Conservation (phyloP, 1,140 invertebrate genomes). For the Mactra quadrangularis region DNA sequence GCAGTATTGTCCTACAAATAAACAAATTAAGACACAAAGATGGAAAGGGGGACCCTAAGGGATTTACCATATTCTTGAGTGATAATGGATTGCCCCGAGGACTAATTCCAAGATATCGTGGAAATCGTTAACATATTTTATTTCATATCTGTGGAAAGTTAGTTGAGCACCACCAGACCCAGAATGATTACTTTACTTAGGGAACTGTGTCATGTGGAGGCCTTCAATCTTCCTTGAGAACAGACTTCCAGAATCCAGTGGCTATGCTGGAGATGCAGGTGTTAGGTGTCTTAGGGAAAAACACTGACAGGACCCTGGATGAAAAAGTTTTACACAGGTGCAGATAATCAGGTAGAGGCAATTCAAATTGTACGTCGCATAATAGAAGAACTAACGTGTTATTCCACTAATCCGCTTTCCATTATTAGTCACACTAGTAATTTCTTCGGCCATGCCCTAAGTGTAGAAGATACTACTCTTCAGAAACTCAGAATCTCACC, state of each 20-base stretch:
- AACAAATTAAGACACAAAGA: slow-evolving; percentile 63
- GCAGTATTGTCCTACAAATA: slow-evolving; percentile 40
- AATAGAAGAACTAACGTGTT: not conserved
- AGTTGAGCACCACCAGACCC: not conserved
- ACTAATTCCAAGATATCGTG: not conserved
- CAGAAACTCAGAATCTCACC: not conserved
- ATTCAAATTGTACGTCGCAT: not conserved
- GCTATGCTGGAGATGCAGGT: not conserved
- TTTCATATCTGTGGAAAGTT: slow-evolving; percentile 9
- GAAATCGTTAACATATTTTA: not conserved
- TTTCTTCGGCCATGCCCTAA: not conserved
- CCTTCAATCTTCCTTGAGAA: not conserved
- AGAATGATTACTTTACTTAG: not conserved
- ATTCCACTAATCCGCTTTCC: not conserved
- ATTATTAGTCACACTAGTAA: not conserved
- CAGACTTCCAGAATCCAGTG: not conserved
- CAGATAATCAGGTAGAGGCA: not conserved
- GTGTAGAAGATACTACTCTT: not conserved
- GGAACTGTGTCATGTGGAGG: slow-evolving; percentile 12
- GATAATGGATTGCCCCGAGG: slow-evolving; percentile 14
- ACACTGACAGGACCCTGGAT: not conserved
- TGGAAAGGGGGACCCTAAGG: slow-evolving; percentile 60
- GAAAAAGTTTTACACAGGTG: not conserved
- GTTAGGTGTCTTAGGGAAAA: not conserved
- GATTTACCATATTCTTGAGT: slow-evolving; percentile 46